These are phyloP conservation scores for Drosophila picticornis DNA, from an alignment of 2,888 invertebrate species.

Conservation along the genomic window DNA sequence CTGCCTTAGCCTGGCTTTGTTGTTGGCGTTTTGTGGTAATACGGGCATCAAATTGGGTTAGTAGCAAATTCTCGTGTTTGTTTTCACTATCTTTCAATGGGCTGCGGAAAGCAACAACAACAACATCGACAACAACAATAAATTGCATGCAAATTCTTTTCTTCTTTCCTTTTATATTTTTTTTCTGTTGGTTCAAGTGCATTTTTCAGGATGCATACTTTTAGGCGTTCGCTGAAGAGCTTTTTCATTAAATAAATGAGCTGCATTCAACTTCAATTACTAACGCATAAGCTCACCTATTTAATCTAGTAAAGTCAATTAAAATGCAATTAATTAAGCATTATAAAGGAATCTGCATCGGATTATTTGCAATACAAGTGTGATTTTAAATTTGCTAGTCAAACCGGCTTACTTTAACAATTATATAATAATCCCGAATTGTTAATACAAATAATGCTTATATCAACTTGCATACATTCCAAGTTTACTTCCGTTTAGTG, in stretches of 20 bases:
- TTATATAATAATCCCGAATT: background rate
- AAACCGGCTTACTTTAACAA: background rate
- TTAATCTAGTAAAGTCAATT: background rate
- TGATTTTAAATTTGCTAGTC: background rate
- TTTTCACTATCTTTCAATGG: constrained; percentile 43
- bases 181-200: constrained; percentile 17
- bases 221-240: constrained; percentile 18
- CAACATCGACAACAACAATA: background rate
- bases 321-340: background rate
- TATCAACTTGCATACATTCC: background rate
- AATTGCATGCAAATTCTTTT: constrained; percentile 25
- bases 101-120: constrained; percentile 12
- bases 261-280: constrained; percentile 2
- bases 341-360: background rate
- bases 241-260: constrained; percentile 30
- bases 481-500: background rate
- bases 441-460: background rate
- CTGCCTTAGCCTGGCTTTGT: constrained; percentile 11
- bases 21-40: constrained; percentile 25
- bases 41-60: constrained; percentile 67
- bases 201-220: constrained; percentile 42
- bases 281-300: background rate
- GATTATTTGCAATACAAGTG: background rate
- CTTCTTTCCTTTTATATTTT: background rate
- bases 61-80: constrained; percentile 65